Evolutionary conservation across 2,113 vertebrate genomes (phyloP).

Genomic region (Puma concolor): DNA sequence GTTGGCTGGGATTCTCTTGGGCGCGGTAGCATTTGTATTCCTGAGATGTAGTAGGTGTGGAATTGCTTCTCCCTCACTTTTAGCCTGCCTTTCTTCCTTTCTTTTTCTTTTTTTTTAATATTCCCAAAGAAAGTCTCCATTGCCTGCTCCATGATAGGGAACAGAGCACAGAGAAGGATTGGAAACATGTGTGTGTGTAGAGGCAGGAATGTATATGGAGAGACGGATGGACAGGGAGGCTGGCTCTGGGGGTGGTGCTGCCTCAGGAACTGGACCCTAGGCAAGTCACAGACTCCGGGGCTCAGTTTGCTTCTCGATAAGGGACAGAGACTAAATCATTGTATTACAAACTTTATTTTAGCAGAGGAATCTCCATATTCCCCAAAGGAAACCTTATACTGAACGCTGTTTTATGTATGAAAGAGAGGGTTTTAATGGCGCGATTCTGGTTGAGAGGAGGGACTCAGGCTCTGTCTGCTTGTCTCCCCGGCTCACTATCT

Average conservation of each 20-base stretch:
- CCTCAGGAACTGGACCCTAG: background rate
- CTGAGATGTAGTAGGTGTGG: background rate
- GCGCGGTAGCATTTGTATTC: background rate
- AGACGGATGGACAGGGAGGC: rapidly evolving
- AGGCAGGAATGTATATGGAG: background rate
- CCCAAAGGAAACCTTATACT: background rate
- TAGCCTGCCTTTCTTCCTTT: background rate
- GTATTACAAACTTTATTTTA: background rate
- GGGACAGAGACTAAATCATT: background rate
- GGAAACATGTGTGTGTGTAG: background rate
- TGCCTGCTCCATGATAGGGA: background rate
- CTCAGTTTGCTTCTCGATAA: background rate
- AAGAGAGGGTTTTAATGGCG: background rate
- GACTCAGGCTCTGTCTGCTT: background rate
- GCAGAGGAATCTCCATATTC: background rate
- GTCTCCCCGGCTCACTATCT: background rate
- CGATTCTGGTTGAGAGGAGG: background rate
- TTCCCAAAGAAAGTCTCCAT: background rate
- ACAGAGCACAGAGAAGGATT: background rate
- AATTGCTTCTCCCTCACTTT: background rate
- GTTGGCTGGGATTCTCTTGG: background rate
- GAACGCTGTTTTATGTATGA: background rate
- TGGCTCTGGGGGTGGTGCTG: background rate
- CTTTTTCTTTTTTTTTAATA: background rate
- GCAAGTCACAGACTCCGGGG: background rate